Evolutionary conservation across 2,888 invertebrate genomes (phyloP), one percentile per base, ranked within the genome.

Genomic region (Odontomyia ornata): DNA sequence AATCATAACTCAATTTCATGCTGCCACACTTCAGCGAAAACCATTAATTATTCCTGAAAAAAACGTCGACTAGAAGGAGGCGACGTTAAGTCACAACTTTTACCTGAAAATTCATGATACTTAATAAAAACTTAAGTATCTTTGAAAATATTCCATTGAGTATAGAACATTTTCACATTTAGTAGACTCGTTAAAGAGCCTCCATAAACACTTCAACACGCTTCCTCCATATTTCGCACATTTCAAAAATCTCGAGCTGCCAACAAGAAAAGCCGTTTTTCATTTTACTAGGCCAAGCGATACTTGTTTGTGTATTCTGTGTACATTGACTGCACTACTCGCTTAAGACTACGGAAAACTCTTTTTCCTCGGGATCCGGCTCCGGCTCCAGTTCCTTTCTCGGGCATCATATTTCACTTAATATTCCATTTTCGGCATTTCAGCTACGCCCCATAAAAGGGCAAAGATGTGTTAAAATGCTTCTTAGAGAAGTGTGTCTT

Each of bases 321-420:
- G 13, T 47, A 47, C 47, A 46, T 69, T 23, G 21, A 7, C 69
- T 69, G 47, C 69, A 46, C 15, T 25, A 23, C 46, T 13, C 25
- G 27, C 11, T 47, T 9, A 4, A 65, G 62, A 36, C 36, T 36
- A n/a, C 69, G 46, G 43, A 47, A 23, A 21, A 23, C 47, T 47
- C 21, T n/a, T 30, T 4, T 25, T n/a, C 25, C 18, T 1, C 46
- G 11, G 18, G 9, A 4, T 67, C 25, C 47, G 9, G 46, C 46
- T 47, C 46, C 9, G 5, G 3, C 15, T 25, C 46, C 9, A 1
- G 3, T 13, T 25, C 18, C 18, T 36, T 46, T 36, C 23, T 18
- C 36, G 15, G 57, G 67, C 65, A 76, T 76, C 67, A 76, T 76
- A 76, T 76, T 76, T 76, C 57, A 76, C 76, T 76, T 76, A 76